These are phyloP conservation scores for Tragelaphus strepsiceros DNA, from an alignment of 2,113 vertebrate genomes.

Conservation along the genomic window DNA sequence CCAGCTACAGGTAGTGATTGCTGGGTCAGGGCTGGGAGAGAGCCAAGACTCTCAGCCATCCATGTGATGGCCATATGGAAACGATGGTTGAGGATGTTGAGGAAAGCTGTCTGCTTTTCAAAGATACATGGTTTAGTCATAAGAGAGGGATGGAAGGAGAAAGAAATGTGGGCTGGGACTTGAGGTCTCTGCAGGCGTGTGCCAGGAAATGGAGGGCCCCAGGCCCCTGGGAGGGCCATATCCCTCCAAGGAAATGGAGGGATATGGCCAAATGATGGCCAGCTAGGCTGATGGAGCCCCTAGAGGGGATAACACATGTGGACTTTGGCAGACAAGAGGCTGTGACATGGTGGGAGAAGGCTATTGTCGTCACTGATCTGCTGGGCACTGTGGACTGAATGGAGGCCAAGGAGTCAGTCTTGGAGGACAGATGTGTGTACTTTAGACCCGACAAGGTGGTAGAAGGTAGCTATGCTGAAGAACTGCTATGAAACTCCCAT, in stretches of 20 bases:
- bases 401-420: conserved; percentile 90
- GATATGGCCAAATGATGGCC: not conserved
- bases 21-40: too few relatives aligned
- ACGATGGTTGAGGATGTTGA: not conserved
- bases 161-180: not conserved
- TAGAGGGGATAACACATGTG: conserved; percentile 90
- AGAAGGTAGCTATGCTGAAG: conserved; percentile 86
- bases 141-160: not conserved
- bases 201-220: not conserved
- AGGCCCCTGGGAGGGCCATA: too few relatives aligned
- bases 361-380: conserved; percentile 87
- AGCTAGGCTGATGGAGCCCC: conserved; percentile 83
- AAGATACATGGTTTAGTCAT: not conserved
- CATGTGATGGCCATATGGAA: accelerated
- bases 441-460: conserved; percentile 84
- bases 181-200: accelerated
- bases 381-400: conserved; percentile 85
- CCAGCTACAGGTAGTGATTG: not conserved
- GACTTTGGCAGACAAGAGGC: conserved; percentile 90
- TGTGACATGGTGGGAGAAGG: conserved; percentile 85
- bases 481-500: conserved; percentile 85
- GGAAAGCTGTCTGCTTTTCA: not conserved
- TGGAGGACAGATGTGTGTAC: conserved; percentile 91
- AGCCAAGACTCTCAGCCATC: not conserved
- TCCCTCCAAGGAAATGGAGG: not conserved